A percentile compares a stretch with the other conserved stretches of the same genome.
Conservation (phyloP, 2,888 invertebrate species). For the Hemithea aestivaria region DNA sequence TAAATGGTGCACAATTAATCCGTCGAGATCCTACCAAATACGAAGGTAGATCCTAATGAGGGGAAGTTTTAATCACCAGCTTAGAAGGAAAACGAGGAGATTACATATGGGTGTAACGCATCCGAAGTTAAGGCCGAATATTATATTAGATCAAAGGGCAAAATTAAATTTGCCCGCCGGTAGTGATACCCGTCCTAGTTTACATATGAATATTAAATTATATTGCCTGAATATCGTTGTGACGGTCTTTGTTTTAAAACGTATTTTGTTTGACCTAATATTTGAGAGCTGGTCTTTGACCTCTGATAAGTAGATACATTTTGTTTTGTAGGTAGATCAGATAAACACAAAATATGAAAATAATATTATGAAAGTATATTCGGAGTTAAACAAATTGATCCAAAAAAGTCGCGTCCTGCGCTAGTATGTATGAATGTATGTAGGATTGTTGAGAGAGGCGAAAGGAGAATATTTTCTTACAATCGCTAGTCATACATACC, state of each 20-base stretch:
- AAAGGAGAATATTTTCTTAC: too few species aligned
- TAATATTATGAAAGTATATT: too few species aligned
- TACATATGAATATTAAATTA: constrained; percentile 55
- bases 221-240: constrained; percentile 34
- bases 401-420: too few species aligned
- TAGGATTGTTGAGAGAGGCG: too few species aligned
- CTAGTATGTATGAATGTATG: too few species aligned
- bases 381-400: too few species aligned
- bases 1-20: constrained; percentile 19
- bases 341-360: too few species aligned
- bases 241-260: constrained; percentile 9
- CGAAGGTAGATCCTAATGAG: constrained; percentile 33
- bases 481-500: too few species aligned
- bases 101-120: constrained; percentile 42
- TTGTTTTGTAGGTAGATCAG: too few species aligned
- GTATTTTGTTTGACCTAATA: constrained; percentile 6
- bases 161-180: constrained; percentile 52
- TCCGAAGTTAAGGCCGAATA: constrained; percentile 50
- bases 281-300: constrained; percentile 7
- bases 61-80: constrained; percentile 46
- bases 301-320: too few species aligned
- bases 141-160: constrained; percentile 53
- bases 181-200: constrained; percentile 45
- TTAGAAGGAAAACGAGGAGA: constrained; percentile 31
- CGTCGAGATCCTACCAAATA: constrained; percentile 29